Base-by-base conservation (phyloP, 2,113 vertebrate species). In the Myodes glareolus region DNA sequence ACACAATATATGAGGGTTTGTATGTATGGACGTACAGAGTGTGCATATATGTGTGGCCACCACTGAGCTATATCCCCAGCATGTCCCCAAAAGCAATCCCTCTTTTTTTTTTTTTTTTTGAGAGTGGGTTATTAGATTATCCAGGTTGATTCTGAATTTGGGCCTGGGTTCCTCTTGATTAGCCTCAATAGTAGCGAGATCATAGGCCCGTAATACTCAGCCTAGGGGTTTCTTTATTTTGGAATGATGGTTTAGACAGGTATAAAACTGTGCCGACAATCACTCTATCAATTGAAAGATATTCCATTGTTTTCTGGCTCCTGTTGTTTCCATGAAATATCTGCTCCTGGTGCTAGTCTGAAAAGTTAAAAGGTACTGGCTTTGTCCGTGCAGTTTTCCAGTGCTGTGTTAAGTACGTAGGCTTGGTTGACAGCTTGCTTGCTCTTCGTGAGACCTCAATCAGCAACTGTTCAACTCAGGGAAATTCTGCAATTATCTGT, bases 401-500 rank as follows among this genome's bases (percentile, higher is more conserved):
- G 36, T 76, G 5, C 21, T 95, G 36, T 63, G 52, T 77, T 78
- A 88, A 63, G 81, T 4, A 25, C 29, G 16, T 58, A 39, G 31
- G 27, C 27, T 58, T 70, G 58, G 13, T 58, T 95, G 5, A 14
- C 33, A 68, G 80, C 76, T 90, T 97, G 23, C 95, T 88, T 50
- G 21, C 65, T 95, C 39, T 80, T 91, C 39, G 21, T 78, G 45
- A 77, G 21, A 61, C 17, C 91, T 96, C 72, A 89, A 0, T 76
- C 50, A 77, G 47, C 84, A 36, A 45, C 92, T 36, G 1, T 81
- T 96, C 29, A 90, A 73, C 88, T 95, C 67, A 87, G 92, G 45
- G 92, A 80, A 88, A 75, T 25, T 92, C 31, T 63, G 29, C 92
- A 29, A 91, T 90, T 90, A 81, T 76, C 45, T 91, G 88, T 93